Percentiles rank a stretch among this genome's conserved stretches.
phyloP scores from a whole-genome alignment of 2,113 vertebrate genomes.

The Poeciliopsis prolifica region DNA sequence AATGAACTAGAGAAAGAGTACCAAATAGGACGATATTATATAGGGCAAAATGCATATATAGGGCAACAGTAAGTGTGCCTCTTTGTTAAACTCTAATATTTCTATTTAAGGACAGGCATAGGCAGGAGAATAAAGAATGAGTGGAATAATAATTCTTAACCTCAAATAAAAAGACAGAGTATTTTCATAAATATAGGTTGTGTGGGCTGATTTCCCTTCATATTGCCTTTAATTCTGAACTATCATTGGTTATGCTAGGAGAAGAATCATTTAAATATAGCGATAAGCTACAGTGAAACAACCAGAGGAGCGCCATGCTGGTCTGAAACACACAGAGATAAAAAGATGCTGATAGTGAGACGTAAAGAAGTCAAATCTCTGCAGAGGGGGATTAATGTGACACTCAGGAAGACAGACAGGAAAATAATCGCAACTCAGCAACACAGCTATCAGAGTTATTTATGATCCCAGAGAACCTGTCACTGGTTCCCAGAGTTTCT shows the following conservation, averaged over 20 bases:
- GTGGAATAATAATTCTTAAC: background rate
- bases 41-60: slow-evolving; percentile 68
- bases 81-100: slow-evolving; percentile 40
- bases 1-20: slow-evolving; percentile 31
- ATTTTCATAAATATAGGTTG: slow-evolving; percentile 20
- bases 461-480: slow-evolving; percentile 46
- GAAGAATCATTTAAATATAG: background rate
- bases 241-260: background rate
- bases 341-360: slow-evolving; percentile 14
- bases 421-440: slow-evolving; percentile 28
- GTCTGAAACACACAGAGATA: slow-evolving; percentile 12
- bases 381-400: slow-evolving; percentile 27
- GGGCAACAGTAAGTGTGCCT: slow-evolving; percentile 52
- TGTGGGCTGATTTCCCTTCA: background rate
- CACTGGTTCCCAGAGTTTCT: slow-evolving; percentile 3
- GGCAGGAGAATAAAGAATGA: background rate
- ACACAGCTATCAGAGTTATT: slow-evolving; percentile 34
- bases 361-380: slow-evolving; percentile 22
- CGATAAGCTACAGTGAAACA: background rate
- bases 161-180: slow-evolving; percentile 11
- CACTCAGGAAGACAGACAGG: slow-evolving; percentile 39
- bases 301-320: background rate
- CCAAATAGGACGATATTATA: slow-evolving; percentile 67
- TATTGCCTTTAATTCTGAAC: slow-evolving; percentile 10
- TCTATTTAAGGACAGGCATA: slow-evolving; percentile 10